A percentile compares a stretch with the other conserved stretches of the same genome.
phyloP scores from a whole-genome alignment of 2,113 vertebrate genomes.

The Oreochromis tanganicae region DNA sequence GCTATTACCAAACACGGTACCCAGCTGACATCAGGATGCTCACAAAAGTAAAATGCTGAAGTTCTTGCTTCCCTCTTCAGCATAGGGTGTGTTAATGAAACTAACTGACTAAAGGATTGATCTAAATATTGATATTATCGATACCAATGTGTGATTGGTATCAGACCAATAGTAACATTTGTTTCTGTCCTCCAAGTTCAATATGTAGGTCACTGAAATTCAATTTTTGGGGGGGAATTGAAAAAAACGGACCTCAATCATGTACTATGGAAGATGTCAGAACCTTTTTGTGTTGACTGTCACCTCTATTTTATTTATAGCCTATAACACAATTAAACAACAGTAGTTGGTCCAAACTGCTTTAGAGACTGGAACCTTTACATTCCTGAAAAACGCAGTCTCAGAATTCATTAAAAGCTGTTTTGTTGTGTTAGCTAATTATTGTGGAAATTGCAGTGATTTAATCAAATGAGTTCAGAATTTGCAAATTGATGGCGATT shows the following conservation, averaged over 20 bases:
- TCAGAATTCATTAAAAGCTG: not conserved
- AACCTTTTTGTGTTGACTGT: not conserved
- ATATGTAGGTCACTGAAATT: not conserved
- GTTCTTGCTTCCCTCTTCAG: not conserved
- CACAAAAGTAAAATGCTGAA: not conserved
- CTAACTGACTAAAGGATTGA: not conserved
- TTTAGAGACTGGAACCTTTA: not conserved
- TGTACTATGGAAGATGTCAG: not conserved
- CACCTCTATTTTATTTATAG: not conserved
- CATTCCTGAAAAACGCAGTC: not conserved
- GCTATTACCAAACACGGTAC: not conserved
- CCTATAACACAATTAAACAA: not conserved
- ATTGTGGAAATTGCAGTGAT: not conserved
- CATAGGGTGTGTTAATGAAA: not conserved
- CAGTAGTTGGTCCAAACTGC: not conserved
- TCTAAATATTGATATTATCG: not conserved
- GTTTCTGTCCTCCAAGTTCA: not conserved
- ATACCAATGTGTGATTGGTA: not conserved
- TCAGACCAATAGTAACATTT: not conserved
- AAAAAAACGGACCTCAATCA: not conserved
- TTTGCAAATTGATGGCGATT: not conserved
- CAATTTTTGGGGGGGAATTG: fast-evolving
- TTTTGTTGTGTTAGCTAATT: not conserved
- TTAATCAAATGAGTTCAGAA: not conserved
- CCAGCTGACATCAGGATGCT: not conserved